Evolutionary conservation across 2,888 invertebrate species (phyloP).

Genomic region (Penaeus monodon): DNA sequence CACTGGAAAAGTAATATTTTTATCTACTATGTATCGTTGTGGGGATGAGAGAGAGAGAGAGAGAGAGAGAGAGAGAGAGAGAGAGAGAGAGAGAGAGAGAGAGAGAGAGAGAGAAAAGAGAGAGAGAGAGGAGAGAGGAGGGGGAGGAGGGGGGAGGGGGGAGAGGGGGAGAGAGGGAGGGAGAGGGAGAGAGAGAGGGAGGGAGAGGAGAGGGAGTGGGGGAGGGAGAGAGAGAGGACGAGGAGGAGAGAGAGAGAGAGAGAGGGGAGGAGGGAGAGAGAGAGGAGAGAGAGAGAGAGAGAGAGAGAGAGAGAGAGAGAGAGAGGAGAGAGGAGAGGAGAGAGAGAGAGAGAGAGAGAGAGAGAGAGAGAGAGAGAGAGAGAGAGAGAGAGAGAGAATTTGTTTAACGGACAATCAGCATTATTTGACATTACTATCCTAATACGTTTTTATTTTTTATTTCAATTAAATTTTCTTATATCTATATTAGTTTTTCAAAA

Average conservation of each 20-base stretch:
- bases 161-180: background rate
- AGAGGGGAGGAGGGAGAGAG: background rate
- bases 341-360: background rate
- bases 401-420: too few species aligned
- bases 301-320: background rate
- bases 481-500: too few species aligned
- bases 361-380: background rate
- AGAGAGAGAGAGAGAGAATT: background rate
- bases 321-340: background rate
- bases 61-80: background rate
- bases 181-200: background rate
- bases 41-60: background rate
- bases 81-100: background rate
- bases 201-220: background rate
- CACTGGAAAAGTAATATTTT: too few species aligned
- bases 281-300: background rate
- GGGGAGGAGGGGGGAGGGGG: background rate
- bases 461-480: too few species aligned
- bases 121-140: background rate
- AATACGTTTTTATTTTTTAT: too few species aligned
- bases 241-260: background rate
- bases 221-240: too few species aligned
- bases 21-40: too few species aligned
- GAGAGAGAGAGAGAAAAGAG: background rate
- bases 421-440: background rate